Percentiles rank a stretch among this genome's conserved stretches.
Conservation (phyloP, 92 coral and sea anemone genomes). For the Umimayanthus chanpuru region DNA sequence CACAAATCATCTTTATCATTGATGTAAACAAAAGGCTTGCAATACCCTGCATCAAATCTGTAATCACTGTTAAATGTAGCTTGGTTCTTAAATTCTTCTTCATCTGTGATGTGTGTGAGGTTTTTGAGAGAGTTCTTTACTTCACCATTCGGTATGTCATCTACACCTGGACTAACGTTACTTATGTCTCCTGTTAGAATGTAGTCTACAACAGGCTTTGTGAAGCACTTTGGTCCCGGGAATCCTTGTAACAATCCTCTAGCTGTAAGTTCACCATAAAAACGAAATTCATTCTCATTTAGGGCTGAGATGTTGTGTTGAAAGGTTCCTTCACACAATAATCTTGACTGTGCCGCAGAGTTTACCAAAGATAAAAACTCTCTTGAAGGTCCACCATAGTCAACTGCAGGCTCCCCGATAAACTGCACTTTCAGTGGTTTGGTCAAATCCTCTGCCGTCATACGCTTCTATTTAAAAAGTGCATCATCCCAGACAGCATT, state of each 20-base stretch:
- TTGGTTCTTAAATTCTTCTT: slow-evolving; percentile 53
- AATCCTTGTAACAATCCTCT: slow-evolving; percentile 50
- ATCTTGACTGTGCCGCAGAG: slow-evolving; percentile 8
- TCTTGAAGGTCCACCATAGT: slow-evolving; percentile 8
- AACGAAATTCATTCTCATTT: neutral
- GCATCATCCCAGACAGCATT: slow-evolving; percentile 53
- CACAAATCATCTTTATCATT: slow-evolving; percentile 56
- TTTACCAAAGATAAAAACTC: neutral
- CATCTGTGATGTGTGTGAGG: slow-evolving; percentile 47
- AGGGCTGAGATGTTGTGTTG: slow-evolving; percentile 49
- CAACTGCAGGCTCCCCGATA: slow-evolving; percentile 12
- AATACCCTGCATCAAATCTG: slow-evolving; percentile 65
- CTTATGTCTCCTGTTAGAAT: slow-evolving; percentile 38
- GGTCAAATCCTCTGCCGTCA: neutral
- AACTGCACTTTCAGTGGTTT: slow-evolving; percentile 28
- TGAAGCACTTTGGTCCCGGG: slow-evolving; percentile 50
- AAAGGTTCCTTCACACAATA: slow-evolving; percentile 41
- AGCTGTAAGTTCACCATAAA: slow-evolving; percentile 49
- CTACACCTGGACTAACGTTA: slow-evolving; percentile 39
- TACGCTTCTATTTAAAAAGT: slow-evolving; percentile 6
- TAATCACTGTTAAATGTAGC: slow-evolving; percentile 57
- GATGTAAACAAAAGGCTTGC: slow-evolving; percentile 55
- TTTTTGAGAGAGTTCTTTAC: slow-evolving; percentile 43
- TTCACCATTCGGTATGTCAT: slow-evolving; percentile 51
- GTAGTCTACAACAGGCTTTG: slow-evolving; percentile 48